Evolutionary conservation across 30 jellyfish, hydroid and myxozoan species (phyloP).

Genomic region (Nemopilema nomurai): DNA sequence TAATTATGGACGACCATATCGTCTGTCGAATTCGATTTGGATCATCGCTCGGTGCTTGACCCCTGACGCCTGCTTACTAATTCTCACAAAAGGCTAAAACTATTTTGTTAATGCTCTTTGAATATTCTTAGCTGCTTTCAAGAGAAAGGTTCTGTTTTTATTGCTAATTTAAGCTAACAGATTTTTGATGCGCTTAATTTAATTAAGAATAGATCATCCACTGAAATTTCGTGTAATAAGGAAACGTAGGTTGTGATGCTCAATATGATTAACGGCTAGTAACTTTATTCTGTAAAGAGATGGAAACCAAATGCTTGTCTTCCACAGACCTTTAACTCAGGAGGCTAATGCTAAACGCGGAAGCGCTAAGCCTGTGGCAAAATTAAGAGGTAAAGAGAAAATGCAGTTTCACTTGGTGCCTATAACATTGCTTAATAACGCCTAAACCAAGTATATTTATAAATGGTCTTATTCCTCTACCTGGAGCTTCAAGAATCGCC

Average conservation of each 20-base stretch:
- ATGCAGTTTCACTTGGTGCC: too few relatives aligned
- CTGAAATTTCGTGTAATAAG: neutral
- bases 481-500: too few relatives aligned
- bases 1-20: neutral
- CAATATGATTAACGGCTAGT: neutral
- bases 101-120: neutral
- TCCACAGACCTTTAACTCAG: neutral
- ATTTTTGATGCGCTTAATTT: neutral
- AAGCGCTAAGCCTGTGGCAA: neutral
- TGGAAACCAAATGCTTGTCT: neutral
- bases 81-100: neutral
- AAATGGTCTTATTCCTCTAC: too few relatives aligned
- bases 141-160: neutral
- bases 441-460: too few relatives aligned
- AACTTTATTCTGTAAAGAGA: neutral
- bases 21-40: constrained; percentile 12
- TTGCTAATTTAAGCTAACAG: neutral
- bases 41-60: constrained; percentile 1
- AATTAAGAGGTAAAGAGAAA: too few relatives aligned
- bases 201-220: neutral
- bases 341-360: neutral
- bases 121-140: neutral
- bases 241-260: neutral
- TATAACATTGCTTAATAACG: too few relatives aligned
- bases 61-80: neutral